Conservation (phyloP, 35 echinoderm and acorn worm genomes). For the Heliocidaris erythrogramma region DNA sequence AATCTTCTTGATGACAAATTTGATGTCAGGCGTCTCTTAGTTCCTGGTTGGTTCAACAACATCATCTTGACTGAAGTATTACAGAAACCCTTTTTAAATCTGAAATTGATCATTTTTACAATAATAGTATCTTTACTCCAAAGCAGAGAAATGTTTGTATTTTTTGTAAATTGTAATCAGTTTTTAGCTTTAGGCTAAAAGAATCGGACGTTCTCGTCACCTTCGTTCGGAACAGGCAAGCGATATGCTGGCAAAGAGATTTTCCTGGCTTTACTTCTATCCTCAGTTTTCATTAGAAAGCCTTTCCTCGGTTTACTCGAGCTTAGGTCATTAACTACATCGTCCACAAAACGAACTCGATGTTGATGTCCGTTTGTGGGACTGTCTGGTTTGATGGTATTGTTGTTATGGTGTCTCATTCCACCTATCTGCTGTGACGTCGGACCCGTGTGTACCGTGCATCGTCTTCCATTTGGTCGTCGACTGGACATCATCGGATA, state of each 20-base stretch:
- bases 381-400: background rate
- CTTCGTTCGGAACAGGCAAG: slow-evolving; percentile 57
- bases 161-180: too few relatives aligned
- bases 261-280: slow-evolving; percentile 58
- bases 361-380: slow-evolving; percentile 42
- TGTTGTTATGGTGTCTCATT: slow-evolving; percentile 29
- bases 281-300: slow-evolving; percentile 19
- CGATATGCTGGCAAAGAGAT: slow-evolving; percentile 85
- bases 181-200: slow-evolving; percentile 10
- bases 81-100: too few relatives aligned
- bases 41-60: too few relatives aligned
- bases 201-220: slow-evolving; percentile 57
- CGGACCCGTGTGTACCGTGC: background rate
- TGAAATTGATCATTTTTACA: too few relatives aligned
- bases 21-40: too few relatives aligned
- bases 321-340: slow-evolving; percentile 47
- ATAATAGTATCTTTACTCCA: too few relatives aligned
- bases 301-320: slow-evolving; percentile 27
- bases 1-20: too few relatives aligned
- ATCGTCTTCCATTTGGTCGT: slow-evolving; percentile 11
- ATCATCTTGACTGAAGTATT: too few relatives aligned
- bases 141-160: too few relatives aligned
- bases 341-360: slow-evolving; percentile 61
- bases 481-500: slow-evolving; percentile 30
- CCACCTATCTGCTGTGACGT: background rate